A percentile compares a stretch with the other conserved stretches of the same genome.
Evolutionary conservation across 2,797 vertebrate genomes (phyloP).

Genomic region (Sandelia bainsii): DNA sequence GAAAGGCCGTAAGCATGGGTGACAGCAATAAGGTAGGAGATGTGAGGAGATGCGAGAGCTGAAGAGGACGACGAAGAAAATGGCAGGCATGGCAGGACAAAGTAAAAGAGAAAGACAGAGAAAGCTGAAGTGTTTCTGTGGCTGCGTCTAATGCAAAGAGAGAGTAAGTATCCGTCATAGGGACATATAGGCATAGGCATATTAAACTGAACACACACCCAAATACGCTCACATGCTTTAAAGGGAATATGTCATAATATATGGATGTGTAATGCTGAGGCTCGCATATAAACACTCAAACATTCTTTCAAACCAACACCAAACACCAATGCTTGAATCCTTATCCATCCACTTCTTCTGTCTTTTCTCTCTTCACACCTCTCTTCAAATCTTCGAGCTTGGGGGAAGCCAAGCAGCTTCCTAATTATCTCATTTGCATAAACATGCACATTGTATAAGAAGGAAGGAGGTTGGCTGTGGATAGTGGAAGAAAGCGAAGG

Average conservation of each 20-base stretch:
- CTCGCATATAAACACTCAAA: not conserved
- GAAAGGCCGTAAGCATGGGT: conserved; percentile 27
- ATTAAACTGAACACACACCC: conserved; percentile 29
- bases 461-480: conserved; percentile 27
- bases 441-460: conserved; percentile 65
- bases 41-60: conserved; percentile 22
- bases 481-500: conserved; percentile 7
- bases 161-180: not conserved
- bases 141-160: conserved; percentile 6
- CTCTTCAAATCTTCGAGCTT: conserved; percentile 43
- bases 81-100: not conserved
- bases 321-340: conserved; percentile 40
- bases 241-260: conserved; percentile 40
- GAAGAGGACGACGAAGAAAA: conserved; percentile 4
- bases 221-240: conserved; percentile 27
- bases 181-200: conserved; percentile 21
- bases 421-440: conserved; percentile 83
- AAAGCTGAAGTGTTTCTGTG: conserved; percentile 15
- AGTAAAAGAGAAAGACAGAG: conserved; percentile 3
- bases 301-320: conserved; percentile 3
- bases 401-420: conserved; percentile 63
- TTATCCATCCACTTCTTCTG: conserved; percentile 31
- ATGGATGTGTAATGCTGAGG: conserved; percentile 13
- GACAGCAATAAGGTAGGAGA: conserved; percentile 38
- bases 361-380: conserved; percentile 37